Percentiles rank a stretch among this genome's conserved stretches.
Conservation (phyloP, 2,888 invertebrate genomes). For the Therioaphis trifolii region DNA sequence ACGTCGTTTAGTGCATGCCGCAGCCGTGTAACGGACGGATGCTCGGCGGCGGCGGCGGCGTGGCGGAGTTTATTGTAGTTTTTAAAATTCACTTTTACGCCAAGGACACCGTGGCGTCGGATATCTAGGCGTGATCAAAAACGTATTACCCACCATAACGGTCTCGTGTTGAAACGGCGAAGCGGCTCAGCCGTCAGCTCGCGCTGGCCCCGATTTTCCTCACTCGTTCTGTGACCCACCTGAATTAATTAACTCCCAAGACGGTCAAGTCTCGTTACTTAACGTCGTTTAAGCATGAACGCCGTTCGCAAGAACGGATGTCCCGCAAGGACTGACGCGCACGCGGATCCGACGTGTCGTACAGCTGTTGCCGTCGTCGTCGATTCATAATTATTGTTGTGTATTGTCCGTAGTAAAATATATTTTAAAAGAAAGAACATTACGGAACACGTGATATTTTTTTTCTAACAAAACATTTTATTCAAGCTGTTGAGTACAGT, state of each 20-base stretch:
- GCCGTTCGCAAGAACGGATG: not conserved
- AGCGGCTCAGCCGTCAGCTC: not conserved
- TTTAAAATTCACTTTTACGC: constrained; percentile 21
- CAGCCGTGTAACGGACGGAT: not conserved
- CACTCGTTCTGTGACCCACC: not conserved
- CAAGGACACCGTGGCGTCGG: constrained; percentile 44
- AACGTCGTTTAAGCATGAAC: constrained; percentile 28
- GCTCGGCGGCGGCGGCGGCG: not conserved
- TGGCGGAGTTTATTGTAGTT: not conserved
- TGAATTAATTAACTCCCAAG: not conserved
- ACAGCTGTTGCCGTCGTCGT: not conserved
- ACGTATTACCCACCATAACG: not conserved
- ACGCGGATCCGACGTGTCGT: too few species aligned
- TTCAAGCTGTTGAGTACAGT: constrained; percentile 11
- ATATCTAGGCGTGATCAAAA: constrained; percentile 32
- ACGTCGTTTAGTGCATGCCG: too few species aligned
- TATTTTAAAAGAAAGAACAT: not conserved
- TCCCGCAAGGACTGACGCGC: constrained; percentile 24
- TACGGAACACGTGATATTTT: not conserved
- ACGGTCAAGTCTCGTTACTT: constrained; percentile 1
- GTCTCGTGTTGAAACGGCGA: constrained; percentile 1
- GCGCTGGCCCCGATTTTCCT: not conserved
- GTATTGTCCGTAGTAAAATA: too few species aligned
- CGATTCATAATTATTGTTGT: not conserved
- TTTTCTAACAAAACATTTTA: constrained; percentile 57